These are phyloP conservation scores for cattle (Bos taurus) DNA, from an alignment of 2,113 vertebrate genomes.

Conservation along the genomic window DNA sequence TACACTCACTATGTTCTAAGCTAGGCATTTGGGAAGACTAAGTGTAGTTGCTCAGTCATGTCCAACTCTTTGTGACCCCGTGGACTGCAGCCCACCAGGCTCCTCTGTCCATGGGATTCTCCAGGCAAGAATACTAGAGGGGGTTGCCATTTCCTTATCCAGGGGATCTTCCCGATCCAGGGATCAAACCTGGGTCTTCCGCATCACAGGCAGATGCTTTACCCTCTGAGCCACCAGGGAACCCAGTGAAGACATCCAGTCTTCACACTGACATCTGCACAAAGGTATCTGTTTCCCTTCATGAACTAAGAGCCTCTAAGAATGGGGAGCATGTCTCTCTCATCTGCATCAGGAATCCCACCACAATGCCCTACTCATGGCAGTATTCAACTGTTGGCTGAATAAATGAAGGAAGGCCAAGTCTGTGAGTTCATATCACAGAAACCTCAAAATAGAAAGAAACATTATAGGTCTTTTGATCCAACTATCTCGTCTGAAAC, in stretches of 20 bases:
- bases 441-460: neutral
- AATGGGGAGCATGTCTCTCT: neutral
- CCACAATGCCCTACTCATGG: neutral
- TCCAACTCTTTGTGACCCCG: too few relatives aligned
- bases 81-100: too few relatives aligned
- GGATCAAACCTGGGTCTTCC: too few relatives aligned
- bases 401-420: neutral
- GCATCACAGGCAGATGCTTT: too few relatives aligned
- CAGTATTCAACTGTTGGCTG: neutral
- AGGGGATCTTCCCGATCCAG: too few relatives aligned
- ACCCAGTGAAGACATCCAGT: neutral
- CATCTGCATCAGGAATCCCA: neutral
- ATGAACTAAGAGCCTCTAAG: neutral
- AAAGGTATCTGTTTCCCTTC: neutral
- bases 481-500: neutral
- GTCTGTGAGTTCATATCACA: neutral
- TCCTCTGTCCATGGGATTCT: too few relatives aligned
- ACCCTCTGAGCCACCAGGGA: neutral
- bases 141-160: too few relatives aligned
- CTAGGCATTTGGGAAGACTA: neutral
- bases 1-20: neutral
- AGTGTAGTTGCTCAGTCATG: too few relatives aligned
- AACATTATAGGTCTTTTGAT: neutral
- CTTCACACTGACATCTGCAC: neutral
- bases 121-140: too few relatives aligned